Evolutionary conservation across 1,140 invertebrate genomes (phyloP).

Genomic region (Ptiloglossa arizonensis): DNA sequence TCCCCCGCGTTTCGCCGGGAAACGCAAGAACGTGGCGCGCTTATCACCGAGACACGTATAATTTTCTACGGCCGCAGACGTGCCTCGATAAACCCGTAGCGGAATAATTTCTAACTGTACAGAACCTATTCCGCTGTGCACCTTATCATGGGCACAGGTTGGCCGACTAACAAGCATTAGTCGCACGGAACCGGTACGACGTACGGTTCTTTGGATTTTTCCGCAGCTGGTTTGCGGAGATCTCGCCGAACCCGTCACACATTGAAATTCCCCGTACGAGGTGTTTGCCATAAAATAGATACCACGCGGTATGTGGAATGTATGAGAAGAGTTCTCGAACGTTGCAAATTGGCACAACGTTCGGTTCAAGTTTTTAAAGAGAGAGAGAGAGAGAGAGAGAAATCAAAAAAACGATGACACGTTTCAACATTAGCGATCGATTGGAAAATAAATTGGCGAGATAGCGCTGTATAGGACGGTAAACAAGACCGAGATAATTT

Average conservation of each 20-base stretch:
- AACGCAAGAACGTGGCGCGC: constrained; percentile 17
- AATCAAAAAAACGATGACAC: no score
- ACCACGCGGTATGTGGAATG: not conserved
- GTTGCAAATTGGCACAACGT: not conserved
- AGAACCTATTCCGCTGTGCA: constrained; percentile 21
- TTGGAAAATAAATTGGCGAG: constrained; percentile 14
- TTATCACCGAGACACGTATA: constrained; percentile 29
- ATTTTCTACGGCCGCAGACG: constrained; percentile 25
- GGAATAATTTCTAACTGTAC: constrained; percentile 41
- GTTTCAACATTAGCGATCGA: no score
- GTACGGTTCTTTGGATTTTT: constrained; percentile 40
- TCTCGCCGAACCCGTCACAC: not conserved
- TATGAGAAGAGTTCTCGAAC: not conserved
- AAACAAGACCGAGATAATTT: no score
- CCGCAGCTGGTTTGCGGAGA: not conserved
- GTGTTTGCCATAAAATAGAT: not conserved
- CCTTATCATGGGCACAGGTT: constrained; percentile 31
- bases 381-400: no score
- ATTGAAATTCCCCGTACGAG: not conserved
- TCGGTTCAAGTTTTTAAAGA: not conserved
- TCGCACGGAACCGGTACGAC: constrained; percentile 23
- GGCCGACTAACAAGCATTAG: constrained; percentile 30
- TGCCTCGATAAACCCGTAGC: constrained; percentile 32
- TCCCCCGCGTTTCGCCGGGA: not conserved
- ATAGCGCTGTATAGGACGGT: no score